These are phyloP conservation scores for Protomyctophum bolini DNA, from an alignment of 2,113 vertebrate species.

Conservation along the genomic window DNA sequence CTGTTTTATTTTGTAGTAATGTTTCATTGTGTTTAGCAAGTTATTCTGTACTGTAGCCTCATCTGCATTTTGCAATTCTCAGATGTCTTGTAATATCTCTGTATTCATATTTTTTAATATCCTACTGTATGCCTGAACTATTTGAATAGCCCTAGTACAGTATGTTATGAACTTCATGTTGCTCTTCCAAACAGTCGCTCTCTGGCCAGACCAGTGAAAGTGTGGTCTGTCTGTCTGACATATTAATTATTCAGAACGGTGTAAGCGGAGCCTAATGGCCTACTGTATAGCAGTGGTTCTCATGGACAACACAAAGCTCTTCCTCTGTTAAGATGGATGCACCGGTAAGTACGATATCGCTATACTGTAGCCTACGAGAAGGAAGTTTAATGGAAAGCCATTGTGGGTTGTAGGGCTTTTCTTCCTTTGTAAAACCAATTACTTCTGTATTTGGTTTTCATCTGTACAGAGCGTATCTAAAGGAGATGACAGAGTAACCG, in stretches of 20 bases:
- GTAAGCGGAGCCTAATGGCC: constrained; percentile 54
- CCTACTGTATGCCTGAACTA: too few relatives aligned
- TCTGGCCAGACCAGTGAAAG: constrained; percentile 49
- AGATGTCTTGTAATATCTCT: too few relatives aligned
- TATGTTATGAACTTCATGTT: constrained; percentile 4
- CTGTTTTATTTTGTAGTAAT: not conserved
- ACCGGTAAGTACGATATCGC: constrained; percentile 56
- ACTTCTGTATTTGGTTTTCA: not conserved
- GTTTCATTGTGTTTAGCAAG: too few relatives aligned
- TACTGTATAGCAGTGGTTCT: not conserved
- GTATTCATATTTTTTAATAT: too few relatives aligned
- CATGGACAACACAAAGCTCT: not conserved
- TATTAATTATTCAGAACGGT: constrained; percentile 64
- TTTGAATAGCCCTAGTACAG: too few relatives aligned
- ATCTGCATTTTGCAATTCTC: too few relatives aligned
- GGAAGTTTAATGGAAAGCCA: too few relatives aligned
- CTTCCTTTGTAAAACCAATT: too few relatives aligned
- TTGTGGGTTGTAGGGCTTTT: not conserved
- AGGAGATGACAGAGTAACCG: constrained; percentile 42
- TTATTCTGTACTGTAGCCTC: too few relatives aligned
- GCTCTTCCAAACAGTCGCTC: constrained; percentile 30
- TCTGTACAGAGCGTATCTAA: constrained; percentile 28
- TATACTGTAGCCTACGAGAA: too few relatives aligned
- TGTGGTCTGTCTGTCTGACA: constrained; percentile 39
- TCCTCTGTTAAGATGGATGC: constrained; percentile 35